Conservation (phyloP, 2,797 vertebrate genomes). For the Enteromius radiatus region DNA sequence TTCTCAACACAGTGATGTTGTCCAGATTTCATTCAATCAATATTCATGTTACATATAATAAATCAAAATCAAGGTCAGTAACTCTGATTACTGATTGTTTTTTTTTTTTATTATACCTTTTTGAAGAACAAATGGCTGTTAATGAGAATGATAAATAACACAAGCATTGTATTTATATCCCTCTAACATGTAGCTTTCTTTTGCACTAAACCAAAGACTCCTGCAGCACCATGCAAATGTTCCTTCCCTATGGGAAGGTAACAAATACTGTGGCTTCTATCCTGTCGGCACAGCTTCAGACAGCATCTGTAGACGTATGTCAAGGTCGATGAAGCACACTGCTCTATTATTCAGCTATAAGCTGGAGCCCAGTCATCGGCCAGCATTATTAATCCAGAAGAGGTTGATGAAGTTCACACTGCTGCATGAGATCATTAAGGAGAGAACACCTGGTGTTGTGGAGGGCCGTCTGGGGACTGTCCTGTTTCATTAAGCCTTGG, state of each 20-base stretch:
- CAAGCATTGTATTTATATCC: neutral
- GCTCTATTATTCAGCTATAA: constrained; percentile 18
- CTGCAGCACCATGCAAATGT: neutral
- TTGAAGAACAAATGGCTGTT: neutral
- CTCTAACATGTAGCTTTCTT: neutral
- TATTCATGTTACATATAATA: neutral
- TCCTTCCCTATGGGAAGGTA: neutral
- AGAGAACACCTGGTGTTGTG: constrained; percentile 56
- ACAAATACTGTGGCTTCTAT: constrained; percentile 6
- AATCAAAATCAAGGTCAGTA: neutral
- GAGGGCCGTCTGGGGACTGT: constrained; percentile 48
- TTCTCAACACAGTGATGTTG: neutral
- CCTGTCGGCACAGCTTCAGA: neutral
- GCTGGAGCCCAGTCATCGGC: constrained; percentile 8
- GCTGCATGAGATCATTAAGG: constrained; percentile 50
- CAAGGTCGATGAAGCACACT: constrained; percentile 25
- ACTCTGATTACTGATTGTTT: too few species aligned
- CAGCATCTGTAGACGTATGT: neutral
- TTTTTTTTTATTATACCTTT: neutral
- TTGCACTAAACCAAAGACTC: neutral
- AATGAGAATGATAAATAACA: neutral
- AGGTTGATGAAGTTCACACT: constrained; percentile 45
- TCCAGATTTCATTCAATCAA: neutral
- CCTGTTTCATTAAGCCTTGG: constrained; percentile 63
- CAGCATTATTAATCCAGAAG: constrained; percentile 46